Evolutionary conservation across 2,888 invertebrate species (phyloP).

Genomic region (Diadromus collaris): DNA sequence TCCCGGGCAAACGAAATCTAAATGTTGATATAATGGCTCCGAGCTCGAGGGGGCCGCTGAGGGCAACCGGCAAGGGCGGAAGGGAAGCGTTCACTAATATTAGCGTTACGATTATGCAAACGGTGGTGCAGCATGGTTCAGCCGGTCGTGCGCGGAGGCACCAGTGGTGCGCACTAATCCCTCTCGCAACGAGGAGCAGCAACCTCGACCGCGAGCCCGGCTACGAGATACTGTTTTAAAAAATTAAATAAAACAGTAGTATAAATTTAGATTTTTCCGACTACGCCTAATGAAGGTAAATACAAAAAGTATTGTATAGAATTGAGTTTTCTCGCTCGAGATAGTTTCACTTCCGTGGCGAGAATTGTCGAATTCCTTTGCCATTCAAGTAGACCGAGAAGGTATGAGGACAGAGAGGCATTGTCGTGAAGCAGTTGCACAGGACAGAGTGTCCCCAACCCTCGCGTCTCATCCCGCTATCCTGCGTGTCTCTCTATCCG

Average conservation of each 20-base stretch:
- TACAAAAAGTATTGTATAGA: not conserved
- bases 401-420: not conserved
- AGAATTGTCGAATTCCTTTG: slow-evolving; percentile 28
- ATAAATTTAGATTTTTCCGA: not conserved
- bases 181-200: not conserved
- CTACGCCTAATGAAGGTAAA: not conserved
- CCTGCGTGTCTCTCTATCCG: not conserved
- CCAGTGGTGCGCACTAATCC: not conserved
- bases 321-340: not conserved
- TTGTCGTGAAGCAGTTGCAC: not conserved
- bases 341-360: not conserved
- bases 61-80: slow-evolving; percentile 18
- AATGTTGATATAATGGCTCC: slow-evolving; percentile 15
- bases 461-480: slow-evolving; percentile 1
- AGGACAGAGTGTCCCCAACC: slow-evolving; percentile 10
- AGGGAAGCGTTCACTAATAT: slow-evolving; percentile 60
- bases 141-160: not conserved
- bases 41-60: not conserved
- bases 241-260: not conserved
- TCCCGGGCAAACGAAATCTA: slow-evolving; percentile 2
- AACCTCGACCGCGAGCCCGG: not conserved
- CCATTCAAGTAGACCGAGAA: not conserved
- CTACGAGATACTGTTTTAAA: not conserved
- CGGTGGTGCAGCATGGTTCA: not conserved
- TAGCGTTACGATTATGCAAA: slow-evolving; percentile 63